These are phyloP conservation scores for Thyatira batis DNA, from an alignment of 2,888 invertebrate species.

Conservation along the genomic window DNA sequence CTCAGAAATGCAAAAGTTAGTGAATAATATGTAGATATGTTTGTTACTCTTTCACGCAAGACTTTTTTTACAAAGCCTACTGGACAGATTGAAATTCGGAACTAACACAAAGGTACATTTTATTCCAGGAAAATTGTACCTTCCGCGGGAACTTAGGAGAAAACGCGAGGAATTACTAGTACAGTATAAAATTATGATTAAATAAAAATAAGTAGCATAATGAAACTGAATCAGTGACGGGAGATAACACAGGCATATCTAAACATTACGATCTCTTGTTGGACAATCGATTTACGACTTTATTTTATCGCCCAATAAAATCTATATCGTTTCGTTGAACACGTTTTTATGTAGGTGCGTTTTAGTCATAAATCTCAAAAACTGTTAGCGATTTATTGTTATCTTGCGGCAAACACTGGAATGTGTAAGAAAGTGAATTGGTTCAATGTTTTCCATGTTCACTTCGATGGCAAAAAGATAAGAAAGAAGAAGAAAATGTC, in stretches of 20 bases:
- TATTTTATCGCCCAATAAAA: background rate
- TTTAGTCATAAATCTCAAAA: background rate
- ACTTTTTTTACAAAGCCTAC: no score
- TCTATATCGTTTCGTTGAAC: background rate
- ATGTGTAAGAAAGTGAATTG: background rate
- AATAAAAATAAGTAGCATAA: background rate
- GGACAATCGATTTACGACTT: slow-evolving; percentile 2
- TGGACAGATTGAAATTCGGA: no score
- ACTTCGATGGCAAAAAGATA: background rate
- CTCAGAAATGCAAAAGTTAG: no score
- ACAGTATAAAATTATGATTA: no score
- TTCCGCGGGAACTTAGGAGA: no score
- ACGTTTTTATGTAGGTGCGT: background rate
- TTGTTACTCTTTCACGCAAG: no score
- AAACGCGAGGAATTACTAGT: no score
- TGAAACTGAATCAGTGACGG: background rate
- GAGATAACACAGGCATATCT: background rate
- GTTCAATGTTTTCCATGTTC: background rate
- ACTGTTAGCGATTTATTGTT: background rate
- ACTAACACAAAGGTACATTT: no score
- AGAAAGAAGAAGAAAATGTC: background rate
- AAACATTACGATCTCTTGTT: background rate
- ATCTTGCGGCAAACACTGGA: background rate
- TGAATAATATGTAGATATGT: no score
- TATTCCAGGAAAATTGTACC: no score